A percentile compares a stretch with the other conserved stretches of the same genome.
These are phyloP conservation scores for Cyphomyrmex costatus DNA, from an alignment of 1,140 invertebrate genomes.

Conservation along the genomic window DNA sequence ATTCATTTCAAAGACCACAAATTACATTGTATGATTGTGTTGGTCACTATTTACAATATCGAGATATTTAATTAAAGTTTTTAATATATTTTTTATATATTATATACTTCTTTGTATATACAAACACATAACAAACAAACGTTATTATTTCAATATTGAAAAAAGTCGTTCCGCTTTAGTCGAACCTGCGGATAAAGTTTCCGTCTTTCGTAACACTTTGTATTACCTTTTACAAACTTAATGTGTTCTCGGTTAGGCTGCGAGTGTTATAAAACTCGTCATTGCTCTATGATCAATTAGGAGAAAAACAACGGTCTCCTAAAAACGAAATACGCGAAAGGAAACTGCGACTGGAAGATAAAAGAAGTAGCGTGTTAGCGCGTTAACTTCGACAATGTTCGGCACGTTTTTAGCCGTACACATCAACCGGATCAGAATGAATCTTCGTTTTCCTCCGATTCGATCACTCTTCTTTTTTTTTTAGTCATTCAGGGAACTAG, in stretches of 20 bases:
- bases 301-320: not conserved
- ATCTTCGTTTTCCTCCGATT: conserved; percentile 27
- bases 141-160: not conserved
- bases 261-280: conserved; percentile 24
- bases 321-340: not conserved
- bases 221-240: conserved; percentile 10
- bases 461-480: conserved; percentile 42
- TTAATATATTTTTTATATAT: not conserved
- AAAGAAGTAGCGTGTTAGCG: not conserved
- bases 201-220: conserved; percentile 3
- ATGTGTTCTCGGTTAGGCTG: conserved; percentile 16
- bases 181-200: not conserved
- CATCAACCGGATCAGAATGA: conserved; percentile 31
- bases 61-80: conserved; percentile 20
- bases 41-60: not conserved
- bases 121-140: not conserved
- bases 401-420: conserved; percentile 14
- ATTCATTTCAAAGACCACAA: not conserved
- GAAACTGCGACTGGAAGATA: not conserved
- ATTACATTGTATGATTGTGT: not conserved
- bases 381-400: conserved; percentile 30
- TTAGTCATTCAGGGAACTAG: conserved; percentile 52
- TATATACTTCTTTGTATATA: not conserved
- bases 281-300: not conserved
- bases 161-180: not conserved